Base-by-base conservation (phyloP, 1,140 invertebrate species). In the Notospermus geniculatus region DNA sequence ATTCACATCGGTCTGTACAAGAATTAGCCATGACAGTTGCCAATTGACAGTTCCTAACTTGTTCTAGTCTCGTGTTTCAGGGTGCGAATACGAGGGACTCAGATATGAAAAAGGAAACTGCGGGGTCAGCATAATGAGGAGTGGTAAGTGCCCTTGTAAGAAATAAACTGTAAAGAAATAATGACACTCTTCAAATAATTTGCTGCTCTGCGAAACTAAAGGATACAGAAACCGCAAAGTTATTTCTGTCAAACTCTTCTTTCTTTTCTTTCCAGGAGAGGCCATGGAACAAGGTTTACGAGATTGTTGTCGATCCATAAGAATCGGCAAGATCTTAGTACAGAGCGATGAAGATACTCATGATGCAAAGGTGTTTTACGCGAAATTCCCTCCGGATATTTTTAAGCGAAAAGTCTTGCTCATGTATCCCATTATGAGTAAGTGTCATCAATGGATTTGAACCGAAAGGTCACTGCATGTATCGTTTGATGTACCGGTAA, bases 351-450 rank as follows among this genome's bases (percentile, higher is more conserved):
- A 89, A 39, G 94, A 97, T 69, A 97, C 93, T 0, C 94, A 98
- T 69, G 93, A 97, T 80, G 94, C 96, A 11, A 89, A 88, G 78
- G 94, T 99, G 22, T 93, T 98, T 1, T 99, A 99, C 83, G 94
- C 96, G 4, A 92, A 97, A 80, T 95, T 99, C 79, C 96, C 95
- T 0, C 91, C 95, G 71, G 96, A 98, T 78, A 95, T 99, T 67
- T 83, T 88, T 0, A 85, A 88, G 50, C 84, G 95, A 68, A 93
- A 95, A 83, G 93, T 87, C 17, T 83, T 98, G n/a, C 85, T 98
- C 0, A 95, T 99, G 91, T 98, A 98, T 82, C 95, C 95, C 22
- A 97, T 97, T 58, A 95, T 97, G 92, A 95, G 93, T 89, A 73
- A 83, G 86, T 84, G 62, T 54, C n/a, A n/a, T 7, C 4, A n/a